Evolutionary conservation across 2,888 invertebrate species (phyloP).

Genomic region (Chironomus riparius): DNA sequence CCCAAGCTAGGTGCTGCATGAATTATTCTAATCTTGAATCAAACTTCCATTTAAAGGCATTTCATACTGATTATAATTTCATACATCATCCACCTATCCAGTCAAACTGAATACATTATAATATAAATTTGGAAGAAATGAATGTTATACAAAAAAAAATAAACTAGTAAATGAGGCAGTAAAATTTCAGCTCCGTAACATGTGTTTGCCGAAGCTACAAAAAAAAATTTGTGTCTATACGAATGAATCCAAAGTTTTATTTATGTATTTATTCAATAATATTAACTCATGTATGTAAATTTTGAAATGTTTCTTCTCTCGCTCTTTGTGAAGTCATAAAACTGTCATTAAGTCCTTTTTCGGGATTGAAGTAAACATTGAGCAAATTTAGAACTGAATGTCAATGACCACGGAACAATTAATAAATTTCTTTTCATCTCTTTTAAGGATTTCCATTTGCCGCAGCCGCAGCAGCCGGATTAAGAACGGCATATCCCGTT

Average conservation of each 20-base stretch:
- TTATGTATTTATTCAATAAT: too few species aligned
- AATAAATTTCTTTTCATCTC: conserved; percentile 27
- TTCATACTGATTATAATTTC: too few species aligned
- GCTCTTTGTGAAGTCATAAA: background rate
- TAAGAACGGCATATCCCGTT: conserved; percentile 69
- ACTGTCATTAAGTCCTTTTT: too few species aligned
- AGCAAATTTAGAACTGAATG: too few species aligned
- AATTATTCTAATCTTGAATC: too few species aligned
- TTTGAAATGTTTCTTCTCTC: background rate
- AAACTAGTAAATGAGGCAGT: background rate
- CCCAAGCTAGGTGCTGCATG: too few species aligned
- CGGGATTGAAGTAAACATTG: too few species aligned
- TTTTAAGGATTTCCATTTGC: conserved; percentile 62
- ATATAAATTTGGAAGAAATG: background rate
- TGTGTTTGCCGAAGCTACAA: background rate
- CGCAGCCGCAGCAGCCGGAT: conserved; percentile 63
- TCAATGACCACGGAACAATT: background rate
- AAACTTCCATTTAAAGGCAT: too few species aligned
- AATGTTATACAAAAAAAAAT: background rate
- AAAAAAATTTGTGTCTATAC: background rate
- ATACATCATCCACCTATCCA: too few species aligned
- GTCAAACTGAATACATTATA: too few species aligned
- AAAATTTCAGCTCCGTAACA: background rate
- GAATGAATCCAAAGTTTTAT: background rate
- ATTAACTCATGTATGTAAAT: too few species aligned